These are phyloP conservation scores for Eretmocerus hayati DNA, from an alignment of 2,888 invertebrate species.

Conservation along the genomic window DNA sequence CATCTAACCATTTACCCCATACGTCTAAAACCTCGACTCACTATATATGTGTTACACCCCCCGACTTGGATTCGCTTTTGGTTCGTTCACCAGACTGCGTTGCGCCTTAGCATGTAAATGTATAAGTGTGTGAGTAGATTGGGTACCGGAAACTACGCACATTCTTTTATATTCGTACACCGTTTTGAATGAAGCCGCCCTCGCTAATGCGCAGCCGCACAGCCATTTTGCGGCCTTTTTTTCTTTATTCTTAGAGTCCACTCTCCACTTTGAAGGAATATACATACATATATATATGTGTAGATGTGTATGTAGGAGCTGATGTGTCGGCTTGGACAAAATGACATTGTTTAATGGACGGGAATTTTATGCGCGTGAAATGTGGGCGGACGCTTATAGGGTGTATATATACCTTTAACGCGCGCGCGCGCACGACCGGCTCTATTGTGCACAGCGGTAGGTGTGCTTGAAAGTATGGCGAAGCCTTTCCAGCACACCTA, in stretches of 20 bases:
- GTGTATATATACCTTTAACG: too few species aligned
- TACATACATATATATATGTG: too few species aligned
- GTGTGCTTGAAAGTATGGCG: too few species aligned
- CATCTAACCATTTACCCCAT: too few species aligned
- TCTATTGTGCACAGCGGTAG: too few species aligned
- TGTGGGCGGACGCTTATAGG: constrained; percentile 10
- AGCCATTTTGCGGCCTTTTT: background rate
- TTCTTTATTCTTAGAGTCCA: background rate
- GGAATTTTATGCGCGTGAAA: constrained; percentile 16
- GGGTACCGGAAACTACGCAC: constrained; percentile 16
- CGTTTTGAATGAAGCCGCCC: constrained; percentile 10
- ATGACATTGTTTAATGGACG: constrained; percentile 2
- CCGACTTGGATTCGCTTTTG: too few species aligned
- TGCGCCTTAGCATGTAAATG: constrained; percentile 29
- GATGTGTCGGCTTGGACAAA: background rate
- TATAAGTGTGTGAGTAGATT: background rate
- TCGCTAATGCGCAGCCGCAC: background rate
- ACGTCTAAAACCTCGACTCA: too few species aligned
- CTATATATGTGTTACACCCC: too few species aligned
- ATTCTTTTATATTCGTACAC: constrained; percentile 17
- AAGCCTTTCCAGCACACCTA: too few species aligned
- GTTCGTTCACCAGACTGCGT: constrained; percentile 42
- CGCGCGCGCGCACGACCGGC: too few species aligned
- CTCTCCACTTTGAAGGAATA: too few species aligned
- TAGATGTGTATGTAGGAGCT: too few species aligned